Base-by-base conservation (phyloP, 2,113 vertebrate genomes). In the Protobothrops flavoviridis region DNA sequence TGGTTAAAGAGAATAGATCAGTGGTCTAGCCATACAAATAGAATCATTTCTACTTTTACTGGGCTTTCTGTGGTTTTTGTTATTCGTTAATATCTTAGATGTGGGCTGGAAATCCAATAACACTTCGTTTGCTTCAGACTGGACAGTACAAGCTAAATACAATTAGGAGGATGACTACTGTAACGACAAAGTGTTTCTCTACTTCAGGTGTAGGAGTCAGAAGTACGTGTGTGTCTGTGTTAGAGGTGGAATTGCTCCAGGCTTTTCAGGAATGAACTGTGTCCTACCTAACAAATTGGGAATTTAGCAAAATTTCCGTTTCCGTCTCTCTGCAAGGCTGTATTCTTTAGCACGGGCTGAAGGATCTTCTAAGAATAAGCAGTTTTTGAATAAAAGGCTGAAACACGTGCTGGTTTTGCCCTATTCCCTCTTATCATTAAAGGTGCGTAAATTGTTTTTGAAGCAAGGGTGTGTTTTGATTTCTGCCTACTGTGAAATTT, bases 401-500 rank as follows among this genome's bases (percentile, higher is more conserved):
- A 92, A 92, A 45, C 9, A 29, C 90, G 55, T 64, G 90, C 43
- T 74, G 50, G 92, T n/a, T 57, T 96, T 33, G 45, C 91, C 10
- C 21, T 88, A 0, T 86, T 85, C 52, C 85, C 26, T 93, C 43
- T 92, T 9, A 13, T 74, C 0, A 0, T 90, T 96, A 43, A 93
- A 87, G 74, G 50, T 64, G 23, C 43, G 74, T 90, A 29, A 93
- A 91, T 59, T 61, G 17, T 85, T 26, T 93, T 93, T 92, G 92
- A 93, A 94, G 92, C 3, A 56, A 93, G 86, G 43, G 50, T n/a
- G 2, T 90, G 89, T 93, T 92, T 94, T 90, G 81, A 90, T 96
- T 90, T 90, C 89, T 95, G 93, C 91, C 85, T 33, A 21, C 87
- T 92, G 45, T 93, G 93, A 94, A 94, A 94, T 94, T 92, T 90